These are phyloP conservation scores for Manis crassicaudata DNA, from an alignment of 2,797 vertebrate species.

Conservation along the genomic window DNA sequence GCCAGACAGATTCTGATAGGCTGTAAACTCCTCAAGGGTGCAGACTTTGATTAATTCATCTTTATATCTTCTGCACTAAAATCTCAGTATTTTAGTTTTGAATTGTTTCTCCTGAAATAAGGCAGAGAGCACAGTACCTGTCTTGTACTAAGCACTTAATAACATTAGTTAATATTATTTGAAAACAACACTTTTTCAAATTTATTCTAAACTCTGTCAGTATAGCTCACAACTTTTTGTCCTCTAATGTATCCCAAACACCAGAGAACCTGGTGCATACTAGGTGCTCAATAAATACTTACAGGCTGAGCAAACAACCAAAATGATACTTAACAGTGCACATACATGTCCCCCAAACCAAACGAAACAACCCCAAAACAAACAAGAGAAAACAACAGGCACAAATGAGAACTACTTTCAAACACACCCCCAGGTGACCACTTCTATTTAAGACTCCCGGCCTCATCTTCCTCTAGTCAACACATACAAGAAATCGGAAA, in stretches of 20 bases:
- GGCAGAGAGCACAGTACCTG: not conserved
- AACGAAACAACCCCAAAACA: not conserved
- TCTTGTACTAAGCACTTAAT: not conserved
- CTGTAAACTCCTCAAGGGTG: not conserved
- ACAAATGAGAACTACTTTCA: not conserved
- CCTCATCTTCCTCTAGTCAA: not conserved
- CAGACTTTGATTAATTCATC: not conserved
- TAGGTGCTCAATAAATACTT: not conserved
- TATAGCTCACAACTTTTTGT: not conserved
- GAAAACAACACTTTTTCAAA: not conserved
- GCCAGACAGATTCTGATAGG: not conserved
- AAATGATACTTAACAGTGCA: not conserved
- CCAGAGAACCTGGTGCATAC: not conserved
- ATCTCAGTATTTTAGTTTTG: not conserved
- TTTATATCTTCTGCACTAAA: conserved; percentile 5
- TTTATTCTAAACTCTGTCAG: not conserved
- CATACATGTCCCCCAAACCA: not conserved
- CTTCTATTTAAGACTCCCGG: not conserved
- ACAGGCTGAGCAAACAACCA: not conserved
- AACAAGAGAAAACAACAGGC: not conserved
- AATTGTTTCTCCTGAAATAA: conserved; percentile 36
- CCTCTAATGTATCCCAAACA: not conserved
- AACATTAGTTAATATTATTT: conserved; percentile 5
- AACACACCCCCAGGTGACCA: not conserved
- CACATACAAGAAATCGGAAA: not conserved